Conservation (phyloP, 2,113 vertebrate genomes). For the Thamnophis sirtalis region DNA sequence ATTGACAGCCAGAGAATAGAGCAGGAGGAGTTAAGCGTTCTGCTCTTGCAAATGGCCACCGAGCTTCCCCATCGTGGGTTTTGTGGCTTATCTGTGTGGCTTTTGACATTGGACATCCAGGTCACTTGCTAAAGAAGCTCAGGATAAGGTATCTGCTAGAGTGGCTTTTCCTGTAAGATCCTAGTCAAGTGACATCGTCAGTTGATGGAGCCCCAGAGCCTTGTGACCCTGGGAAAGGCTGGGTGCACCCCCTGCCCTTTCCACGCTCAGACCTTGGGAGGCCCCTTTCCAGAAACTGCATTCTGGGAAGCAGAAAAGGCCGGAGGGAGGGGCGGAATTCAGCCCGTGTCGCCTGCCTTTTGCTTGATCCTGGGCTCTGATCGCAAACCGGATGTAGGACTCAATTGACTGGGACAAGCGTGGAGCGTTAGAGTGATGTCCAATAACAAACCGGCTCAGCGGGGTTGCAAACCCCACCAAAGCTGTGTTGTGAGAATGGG, state of each 20-base stretch:
- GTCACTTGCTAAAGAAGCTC: not conserved
- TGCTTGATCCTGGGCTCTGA: not conserved
- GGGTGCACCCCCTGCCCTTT: not conserved
- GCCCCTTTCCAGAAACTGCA: not conserved
- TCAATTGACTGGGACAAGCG: not conserved
- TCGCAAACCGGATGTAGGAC: not conserved
- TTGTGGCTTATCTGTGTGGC: not conserved
- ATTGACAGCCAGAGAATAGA: not conserved
- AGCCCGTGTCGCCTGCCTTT: not conserved
- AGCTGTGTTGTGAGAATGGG: not conserved
- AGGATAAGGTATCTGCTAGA: not conserved
- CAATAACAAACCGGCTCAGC: not conserved
- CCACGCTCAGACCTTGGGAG: too few relatives aligned
- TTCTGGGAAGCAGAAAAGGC: too few relatives aligned
- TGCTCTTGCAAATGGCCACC: not conserved
- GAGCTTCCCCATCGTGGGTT: not conserved
- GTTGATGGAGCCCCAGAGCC: not conserved
- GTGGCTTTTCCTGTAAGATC: not conserved
- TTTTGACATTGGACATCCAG: not conserved
- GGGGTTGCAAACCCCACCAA: not conserved
- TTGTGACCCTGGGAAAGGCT: not conserved
- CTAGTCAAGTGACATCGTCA: not conserved
- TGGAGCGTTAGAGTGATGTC: not conserved
- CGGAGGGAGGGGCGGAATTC: too few relatives aligned
- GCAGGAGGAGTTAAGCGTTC: not conserved